A percentile compares a stretch with the other conserved stretches of the same genome.
These are phyloP conservation scores for Carettochelys insculpta DNA, from an alignment of 2,113 vertebrate species.

Conservation along the genomic window DNA sequence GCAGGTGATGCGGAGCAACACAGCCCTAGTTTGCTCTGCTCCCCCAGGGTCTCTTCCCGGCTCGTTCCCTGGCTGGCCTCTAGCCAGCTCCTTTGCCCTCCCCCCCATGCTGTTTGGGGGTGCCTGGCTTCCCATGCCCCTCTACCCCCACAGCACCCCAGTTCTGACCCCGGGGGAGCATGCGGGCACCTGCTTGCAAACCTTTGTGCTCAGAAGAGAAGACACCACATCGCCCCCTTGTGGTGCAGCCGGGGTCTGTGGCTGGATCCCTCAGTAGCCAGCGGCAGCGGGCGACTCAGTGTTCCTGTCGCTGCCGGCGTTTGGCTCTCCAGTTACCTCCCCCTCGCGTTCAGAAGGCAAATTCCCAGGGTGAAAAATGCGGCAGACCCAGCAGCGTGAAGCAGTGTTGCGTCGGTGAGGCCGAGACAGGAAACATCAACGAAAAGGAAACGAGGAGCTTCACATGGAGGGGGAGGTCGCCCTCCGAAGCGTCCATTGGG, in stretches of 20 bases:
- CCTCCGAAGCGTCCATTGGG: accelerated
- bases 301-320: no score
- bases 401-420: neutral
- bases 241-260: neutral
- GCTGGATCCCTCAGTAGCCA: neutral
- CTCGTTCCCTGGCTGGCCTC: no score
- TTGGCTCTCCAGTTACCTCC: neutral
- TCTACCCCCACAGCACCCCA: no score
- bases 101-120: no score
- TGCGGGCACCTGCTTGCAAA: neutral
- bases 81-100: no score
- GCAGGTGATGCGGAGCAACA: no score
- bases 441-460: neutral
- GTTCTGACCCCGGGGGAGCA: neutral
- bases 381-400: neutral
- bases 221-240: neutral
- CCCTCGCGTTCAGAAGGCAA: neutral
- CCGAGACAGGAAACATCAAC: accelerated
- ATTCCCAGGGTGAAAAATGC: neutral
- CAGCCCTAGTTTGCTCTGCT: no score
- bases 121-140: no score
- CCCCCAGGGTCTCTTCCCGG: no score
- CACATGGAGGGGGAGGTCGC: neutral
- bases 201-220: neutral
- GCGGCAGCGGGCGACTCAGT: no score